Evolutionary conservation across 2,888 invertebrate species (phyloP), one percentile per base, ranked within the genome.

Genomic region (Xestobium rufovillosum): DNA sequence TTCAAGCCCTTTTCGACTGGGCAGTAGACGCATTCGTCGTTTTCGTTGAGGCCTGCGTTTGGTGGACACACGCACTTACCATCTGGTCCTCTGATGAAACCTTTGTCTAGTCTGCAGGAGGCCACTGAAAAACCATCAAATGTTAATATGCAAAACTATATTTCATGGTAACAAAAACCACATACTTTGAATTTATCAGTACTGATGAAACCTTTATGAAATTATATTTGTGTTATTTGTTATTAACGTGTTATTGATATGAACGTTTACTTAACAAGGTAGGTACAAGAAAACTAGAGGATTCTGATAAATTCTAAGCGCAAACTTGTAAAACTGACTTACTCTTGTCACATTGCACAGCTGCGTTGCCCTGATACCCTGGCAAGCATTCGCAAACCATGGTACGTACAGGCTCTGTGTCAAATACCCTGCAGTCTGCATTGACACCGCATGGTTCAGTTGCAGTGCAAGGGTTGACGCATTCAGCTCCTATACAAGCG

Each of bases 371-470:
- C 64, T 80, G 80, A 59, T 82, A 89, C 42, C 89, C 90, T 19
- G 84, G 82, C 28, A 82, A 60, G 60, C 92, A 92, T 63, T 86
- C 83, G 57, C 91, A 92, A 43, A 86, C 77, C 83, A 91, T 85
- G 4, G 90, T 90, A 57, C 85, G 75, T 1, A 91, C 82, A 6
- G 90, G 88, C 32, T 78, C 68, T 0, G 90, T 88, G 56, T 90
- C 83, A 17, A 85, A 66, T 2, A 87, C 81, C 42, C 75, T 78
- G 57, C 90, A 90, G 39, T 77, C 71, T 0, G 88, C 81, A 56
- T 88, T 87, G 1, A 75, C 72, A 4, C 86, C 88, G 56, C 91
- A 92, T 0, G 90, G 89, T 49, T 78, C 72, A 2, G 82, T 81
- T 31, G 76, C 76, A 28, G 71, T 69, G 58, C 92, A 92, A 8